phyloP scores from a whole-genome alignment of 2,113 vertebrate genomes.

The Condylura cristata region DNA sequence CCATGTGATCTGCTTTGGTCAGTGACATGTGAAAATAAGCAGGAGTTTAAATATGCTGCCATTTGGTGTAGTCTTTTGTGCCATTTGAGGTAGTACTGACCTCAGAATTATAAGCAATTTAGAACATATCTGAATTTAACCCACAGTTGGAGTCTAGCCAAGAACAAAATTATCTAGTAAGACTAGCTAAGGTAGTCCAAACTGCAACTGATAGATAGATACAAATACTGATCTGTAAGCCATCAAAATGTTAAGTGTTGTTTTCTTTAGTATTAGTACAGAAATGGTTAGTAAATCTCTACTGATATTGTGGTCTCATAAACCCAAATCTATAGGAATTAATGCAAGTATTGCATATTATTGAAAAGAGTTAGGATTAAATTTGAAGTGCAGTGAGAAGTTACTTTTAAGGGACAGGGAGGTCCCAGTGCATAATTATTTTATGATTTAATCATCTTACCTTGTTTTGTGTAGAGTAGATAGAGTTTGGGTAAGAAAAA shows the following conservation, averaged over 20 bases:
- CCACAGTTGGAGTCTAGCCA: neutral
- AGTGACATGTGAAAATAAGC: neutral
- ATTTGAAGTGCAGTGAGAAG: neutral
- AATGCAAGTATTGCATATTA: accelerated
- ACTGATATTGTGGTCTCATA: neutral
- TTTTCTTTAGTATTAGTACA: neutral
- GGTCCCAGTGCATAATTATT: neutral
- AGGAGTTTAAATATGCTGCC: neutral
- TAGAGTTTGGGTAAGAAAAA: neutral
- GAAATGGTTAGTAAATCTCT: neutral
- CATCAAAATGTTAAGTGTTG: neutral
- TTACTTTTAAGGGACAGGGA: neutral
- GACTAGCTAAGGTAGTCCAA: neutral
- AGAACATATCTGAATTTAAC: neutral
- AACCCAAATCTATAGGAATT: neutral
- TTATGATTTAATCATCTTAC: neutral
- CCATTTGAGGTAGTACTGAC: neutral
- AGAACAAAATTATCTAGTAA: neutral
- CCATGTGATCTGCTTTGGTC: neutral
- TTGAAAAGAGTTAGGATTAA: neutral
- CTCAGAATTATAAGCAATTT: neutral
- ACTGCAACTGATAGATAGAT: neutral
- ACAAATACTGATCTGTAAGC: neutral
- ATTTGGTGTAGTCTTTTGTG: no score
- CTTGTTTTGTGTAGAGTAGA: neutral